Base-by-base conservation (phyloP, 2,888 invertebrate genomes). In the Tenthredo mesomela region DNA sequence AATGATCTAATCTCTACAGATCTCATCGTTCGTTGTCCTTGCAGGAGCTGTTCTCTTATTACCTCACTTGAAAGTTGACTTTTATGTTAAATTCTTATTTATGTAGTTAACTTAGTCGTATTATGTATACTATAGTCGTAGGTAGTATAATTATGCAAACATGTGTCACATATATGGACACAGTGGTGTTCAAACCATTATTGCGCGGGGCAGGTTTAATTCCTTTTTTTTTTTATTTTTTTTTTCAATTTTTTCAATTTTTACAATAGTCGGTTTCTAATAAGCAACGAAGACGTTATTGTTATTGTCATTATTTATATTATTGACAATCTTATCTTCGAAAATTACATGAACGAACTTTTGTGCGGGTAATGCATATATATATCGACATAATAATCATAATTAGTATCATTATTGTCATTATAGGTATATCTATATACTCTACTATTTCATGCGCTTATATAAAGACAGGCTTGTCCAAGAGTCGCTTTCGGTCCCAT, bases 31-130 rank as follows among this genome's bases (percentile, higher is more conserved):
- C 4, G 71, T 43, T 43, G n/a, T 7, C 40, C 71, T 37, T 25
- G 61, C 12, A 2, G 7, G 25, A 4, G 21, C 3, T 21, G 61
- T 70, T 70, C 37, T 70, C 61, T 21, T 25, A n/a, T 37, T 33
- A 70, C 70, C 70, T 70, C 70, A 70, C 70, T 70, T n/a, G 70
- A 70, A 70, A 70, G 70, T 70, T 70, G 33, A 70, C 70, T 70
- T 70, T 40, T 70, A 70, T 70, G 29, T 70, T 18, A 70, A 70
- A 70, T 67, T 67, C 7, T 29, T 54, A 54, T 54, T 54, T n/a
- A 54, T 54, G n/a, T n/a, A n/a, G 54, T 54, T 54, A 2, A 61
- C 25, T 61, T 61, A 61, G 10, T 25, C 21, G 1, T 9, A 25
- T 25, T 10, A 10, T 1, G 4, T 10, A 10, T 4, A 12, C 61